Evolutionary conservation across 2,113 vertebrate species (phyloP).

Genomic region (Oryzias celebensis): DNA sequence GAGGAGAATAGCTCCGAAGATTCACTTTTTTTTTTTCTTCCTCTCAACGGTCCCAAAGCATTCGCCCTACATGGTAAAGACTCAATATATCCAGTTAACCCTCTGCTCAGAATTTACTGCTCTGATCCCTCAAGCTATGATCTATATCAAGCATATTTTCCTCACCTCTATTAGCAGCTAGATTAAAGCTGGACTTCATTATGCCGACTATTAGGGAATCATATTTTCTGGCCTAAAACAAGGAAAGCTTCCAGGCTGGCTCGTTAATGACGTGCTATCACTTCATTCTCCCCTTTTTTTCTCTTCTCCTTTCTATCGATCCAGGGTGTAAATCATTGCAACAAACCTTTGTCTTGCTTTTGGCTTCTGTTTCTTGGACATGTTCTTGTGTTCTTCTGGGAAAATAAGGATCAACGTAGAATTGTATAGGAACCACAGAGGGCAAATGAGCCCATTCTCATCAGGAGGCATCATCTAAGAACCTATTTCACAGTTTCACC

Average conservation of each 20-base stretch:
- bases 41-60: slow-evolving; percentile 37
- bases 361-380: slow-evolving; percentile 12
- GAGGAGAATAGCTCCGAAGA: slow-evolving; percentile 29
- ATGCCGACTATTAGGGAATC: slow-evolving; percentile 9
- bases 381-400: slow-evolving; percentile 1
- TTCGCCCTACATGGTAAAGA: slow-evolving; percentile 34
- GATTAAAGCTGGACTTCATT: slow-evolving; percentile 32
- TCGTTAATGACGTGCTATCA: not conserved
- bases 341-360: slow-evolving; percentile 5
- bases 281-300: not conserved
- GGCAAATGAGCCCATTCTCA: not conserved
- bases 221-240: not conserved
- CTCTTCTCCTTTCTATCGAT: not conserved
- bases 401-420: not conserved
- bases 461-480: not conserved
- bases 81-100: slow-evolving; percentile 52
- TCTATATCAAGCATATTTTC: slow-evolving; percentile 48
- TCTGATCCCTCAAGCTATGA: slow-evolving; percentile 55
- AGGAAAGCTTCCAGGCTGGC: not conserved
- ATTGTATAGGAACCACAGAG: not conserved
- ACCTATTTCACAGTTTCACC: not conserved
- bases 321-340: slow-evolving; percentile 6
- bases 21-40: not conserved
- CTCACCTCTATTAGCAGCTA: slow-evolving; percentile 52
- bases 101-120: slow-evolving; percentile 31